Conservation (phyloP, 2,888 invertebrate species). For the Leptura quadrifasciata region DNA sequence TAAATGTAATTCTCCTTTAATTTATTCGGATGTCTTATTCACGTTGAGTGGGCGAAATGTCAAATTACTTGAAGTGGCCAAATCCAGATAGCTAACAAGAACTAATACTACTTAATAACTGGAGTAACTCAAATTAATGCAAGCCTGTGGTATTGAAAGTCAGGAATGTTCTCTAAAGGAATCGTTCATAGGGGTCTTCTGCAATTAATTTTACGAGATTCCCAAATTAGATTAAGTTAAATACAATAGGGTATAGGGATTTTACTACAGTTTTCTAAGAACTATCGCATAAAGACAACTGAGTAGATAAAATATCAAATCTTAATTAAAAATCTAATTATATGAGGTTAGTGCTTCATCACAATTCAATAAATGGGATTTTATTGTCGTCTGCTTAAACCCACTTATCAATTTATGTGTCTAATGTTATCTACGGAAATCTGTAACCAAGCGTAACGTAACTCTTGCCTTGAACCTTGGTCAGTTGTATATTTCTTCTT, state of each 20-base stretch:
- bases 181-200: background rate
- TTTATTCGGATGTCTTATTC: background rate
- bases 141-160: background rate
- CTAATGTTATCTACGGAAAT: too few relatives aligned
- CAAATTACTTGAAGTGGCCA: background rate
- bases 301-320: too few relatives aligned
- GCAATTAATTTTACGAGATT: background rate
- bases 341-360: too few relatives aligned
- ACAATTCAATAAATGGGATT: too few relatives aligned
- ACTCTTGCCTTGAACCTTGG: too few relatives aligned
- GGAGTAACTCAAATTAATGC: background rate
- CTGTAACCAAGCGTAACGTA: too few relatives aligned
- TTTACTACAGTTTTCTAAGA: background rate
- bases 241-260: background rate
- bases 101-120: conserved; percentile 4
- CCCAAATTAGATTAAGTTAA: background rate
- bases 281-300: background rate
- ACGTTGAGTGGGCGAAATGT: background rate
- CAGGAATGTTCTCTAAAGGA: background rate
- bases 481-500: too few relatives aligned
- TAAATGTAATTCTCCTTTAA: background rate
- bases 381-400: too few relatives aligned
- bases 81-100: conserved; percentile 3
- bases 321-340: too few relatives aligned
- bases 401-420: too few relatives aligned